phyloP scores from a whole-genome alignment of 2,888 invertebrate species.

The Gastracanthus pulcherrimus region DNA sequence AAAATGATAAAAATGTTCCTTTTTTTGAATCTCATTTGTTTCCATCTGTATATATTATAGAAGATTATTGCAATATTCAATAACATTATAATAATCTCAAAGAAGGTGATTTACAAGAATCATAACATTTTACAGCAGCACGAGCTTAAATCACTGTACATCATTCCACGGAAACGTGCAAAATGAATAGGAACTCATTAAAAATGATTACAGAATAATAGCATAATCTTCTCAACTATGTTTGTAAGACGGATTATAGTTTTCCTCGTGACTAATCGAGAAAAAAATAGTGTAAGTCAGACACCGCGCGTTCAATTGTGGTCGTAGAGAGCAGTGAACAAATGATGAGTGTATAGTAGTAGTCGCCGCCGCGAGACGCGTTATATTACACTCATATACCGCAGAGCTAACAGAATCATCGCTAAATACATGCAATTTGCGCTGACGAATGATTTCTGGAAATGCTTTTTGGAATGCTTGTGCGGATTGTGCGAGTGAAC shows the following conservation, averaged over 20 bases:
- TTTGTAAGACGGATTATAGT: not conserved
- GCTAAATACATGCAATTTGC: slow-evolving; percentile 22
- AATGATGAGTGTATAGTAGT: not conserved
- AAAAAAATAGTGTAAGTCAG: not conserved
- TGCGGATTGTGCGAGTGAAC: not conserved
- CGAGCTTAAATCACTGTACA: not conserved
- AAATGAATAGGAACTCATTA: not conserved
- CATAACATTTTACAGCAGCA: not conserved
- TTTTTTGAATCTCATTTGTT: too few relatives aligned
- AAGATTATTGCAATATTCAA: too few relatives aligned
- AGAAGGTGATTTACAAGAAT: not conserved
- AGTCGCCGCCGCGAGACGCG: not conserved
- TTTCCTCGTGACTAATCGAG: slow-evolving; percentile 26
- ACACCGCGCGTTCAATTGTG: not conserved
- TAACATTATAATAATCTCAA: not conserved
- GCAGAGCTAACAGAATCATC: not conserved
- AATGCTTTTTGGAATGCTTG: not conserved
- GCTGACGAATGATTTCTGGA: slow-evolving; percentile 24
- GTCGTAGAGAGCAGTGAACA: not conserved
- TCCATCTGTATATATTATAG: too few relatives aligned
- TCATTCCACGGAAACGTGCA: not conserved
- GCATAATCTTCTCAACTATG: not conserved
- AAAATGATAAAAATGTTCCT: too few relatives aligned
- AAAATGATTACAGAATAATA: not conserved
- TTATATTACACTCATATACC: not conserved